Conservation (phyloP, 2,888 invertebrate genomes). For the Noctua janthina region DNA sequence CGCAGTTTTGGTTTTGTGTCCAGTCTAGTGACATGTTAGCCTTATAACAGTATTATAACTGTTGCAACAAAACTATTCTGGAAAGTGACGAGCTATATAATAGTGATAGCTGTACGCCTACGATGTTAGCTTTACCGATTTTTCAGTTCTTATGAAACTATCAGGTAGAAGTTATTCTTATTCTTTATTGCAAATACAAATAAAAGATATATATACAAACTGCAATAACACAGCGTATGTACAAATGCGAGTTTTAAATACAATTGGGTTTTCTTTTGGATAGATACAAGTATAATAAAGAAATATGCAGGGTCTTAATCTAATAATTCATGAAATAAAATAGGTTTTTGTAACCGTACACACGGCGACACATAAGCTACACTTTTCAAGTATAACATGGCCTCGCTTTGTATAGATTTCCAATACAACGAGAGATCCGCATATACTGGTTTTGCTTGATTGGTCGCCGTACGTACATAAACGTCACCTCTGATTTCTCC, state of each 20-base stretch:
- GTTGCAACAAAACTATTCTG: background rate
- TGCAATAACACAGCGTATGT: background rate
- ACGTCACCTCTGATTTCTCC: background rate
- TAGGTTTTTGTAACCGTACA: background rate
- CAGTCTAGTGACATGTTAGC: background rate
- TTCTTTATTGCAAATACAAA: background rate
- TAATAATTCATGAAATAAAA: background rate
- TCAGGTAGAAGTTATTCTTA: background rate
- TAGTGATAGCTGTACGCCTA: too few relatives aligned
- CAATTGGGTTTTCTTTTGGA: background rate
- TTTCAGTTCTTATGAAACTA: background rate
- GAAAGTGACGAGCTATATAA: too few relatives aligned
- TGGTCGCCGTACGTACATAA: background rate
- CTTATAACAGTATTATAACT: background rate
- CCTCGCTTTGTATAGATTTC: too few relatives aligned
- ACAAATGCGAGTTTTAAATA: background rate
- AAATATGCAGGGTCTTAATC: background rate
- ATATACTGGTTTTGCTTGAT: too few relatives aligned
- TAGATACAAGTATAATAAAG: background rate
- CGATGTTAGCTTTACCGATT: background rate
- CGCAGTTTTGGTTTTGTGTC: too few relatives aligned
- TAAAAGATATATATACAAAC: background rate
- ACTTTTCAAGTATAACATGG: too few relatives aligned
- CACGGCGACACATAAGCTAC: too few relatives aligned
- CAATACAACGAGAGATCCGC: too few relatives aligned